A percentile compares a stretch with the other conserved stretches of the same genome.
phyloP scores from a whole-genome alignment of 2,888 invertebrate species.

The Chalcis sispes region DNA sequence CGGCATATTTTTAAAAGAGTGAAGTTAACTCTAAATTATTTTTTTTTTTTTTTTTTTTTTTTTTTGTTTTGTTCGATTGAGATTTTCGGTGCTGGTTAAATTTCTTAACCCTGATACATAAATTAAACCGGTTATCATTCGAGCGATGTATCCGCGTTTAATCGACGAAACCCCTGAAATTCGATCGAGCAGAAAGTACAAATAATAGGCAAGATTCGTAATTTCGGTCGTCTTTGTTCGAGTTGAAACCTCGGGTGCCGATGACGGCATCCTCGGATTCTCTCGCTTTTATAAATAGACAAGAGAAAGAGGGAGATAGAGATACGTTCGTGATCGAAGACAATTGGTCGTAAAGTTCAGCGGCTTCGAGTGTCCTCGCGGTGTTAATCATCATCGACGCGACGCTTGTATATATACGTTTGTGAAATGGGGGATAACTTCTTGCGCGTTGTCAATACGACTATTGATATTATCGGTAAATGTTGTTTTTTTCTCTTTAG shows the following conservation, averaged over 20 bases:
- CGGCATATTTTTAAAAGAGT: too few relatives aligned
- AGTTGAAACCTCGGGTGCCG: too few relatives aligned
- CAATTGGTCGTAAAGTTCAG: slow-evolving; percentile 25
- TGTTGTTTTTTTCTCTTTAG: background rate
- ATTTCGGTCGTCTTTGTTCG: background rate
- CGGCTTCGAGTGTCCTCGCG: background rate
- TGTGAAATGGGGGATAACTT: too few relatives aligned
- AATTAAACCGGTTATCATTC: background rate
- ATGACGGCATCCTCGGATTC: background rate
- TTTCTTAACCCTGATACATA: background rate
- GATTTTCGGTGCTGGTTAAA: background rate
- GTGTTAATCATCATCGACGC: slow-evolving; percentile 4
- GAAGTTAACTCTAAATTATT: too few relatives aligned
- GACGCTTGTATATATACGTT: too few relatives aligned
- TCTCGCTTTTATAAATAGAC: slow-evolving; percentile 8
- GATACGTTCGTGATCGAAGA: background rate
- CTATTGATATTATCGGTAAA: background rate
- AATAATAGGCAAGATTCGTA: background rate
- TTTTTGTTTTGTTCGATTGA: too few relatives aligned
- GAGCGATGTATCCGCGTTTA: background rate
- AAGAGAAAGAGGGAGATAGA: background rate
- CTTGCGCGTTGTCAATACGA: background rate
- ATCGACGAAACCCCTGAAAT: background rate
- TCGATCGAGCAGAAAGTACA: too few relatives aligned
- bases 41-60: too few relatives aligned